Evolutionary conservation across 2,797 vertebrate species (phyloP), one percentile per base, ranked within the genome.

Genomic region (Selene dorsalis): DNA sequence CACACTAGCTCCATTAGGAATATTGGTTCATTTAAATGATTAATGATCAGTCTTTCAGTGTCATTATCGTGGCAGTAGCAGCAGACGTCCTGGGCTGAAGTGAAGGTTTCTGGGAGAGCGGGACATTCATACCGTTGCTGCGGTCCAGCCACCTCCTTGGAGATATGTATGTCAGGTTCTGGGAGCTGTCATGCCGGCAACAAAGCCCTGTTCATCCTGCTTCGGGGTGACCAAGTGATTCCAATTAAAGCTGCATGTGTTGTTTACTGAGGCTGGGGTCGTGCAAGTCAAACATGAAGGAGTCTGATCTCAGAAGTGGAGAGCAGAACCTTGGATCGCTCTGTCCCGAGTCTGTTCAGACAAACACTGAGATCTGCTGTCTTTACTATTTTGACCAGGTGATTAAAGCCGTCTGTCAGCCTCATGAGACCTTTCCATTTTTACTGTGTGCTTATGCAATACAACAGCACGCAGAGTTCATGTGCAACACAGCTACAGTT

Each of bases 211-310:
- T 94, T 95, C 88, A 91, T 94, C 88, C 88, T 74, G 85, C 86
- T 87, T 65, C 76, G 76, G 84, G 89, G 90, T 87, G 88, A 90
- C 84, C 93, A 94, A 94, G 92, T 94, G 94, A 95, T 94, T 95
- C 90, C 89, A 94, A 94, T 94, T 94, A 94, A 79, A 91, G 90
- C 86, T 87, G 85, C 74, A 79, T 91, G 87, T 91, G 88, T 91
- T 93, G 92, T 94, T 94, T 93, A 93, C 92, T 77, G 87, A 91
- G 73, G 75, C 85, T 80, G 82, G 89, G 93, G 93, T 94, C 88
- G 80, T 90, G 87, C 74, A 90, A 88, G 91, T 93, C 91, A 91
- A 88, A 85, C 79, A 87, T 85, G 82, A 92, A 92, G 73, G 75
- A 84, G 83, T 75, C 82, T 84, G 90, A 91, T 92, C 83, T 89